Base-by-base conservation (phyloP, 2,797 vertebrate species). In the Danio jaintianensis region DNA sequence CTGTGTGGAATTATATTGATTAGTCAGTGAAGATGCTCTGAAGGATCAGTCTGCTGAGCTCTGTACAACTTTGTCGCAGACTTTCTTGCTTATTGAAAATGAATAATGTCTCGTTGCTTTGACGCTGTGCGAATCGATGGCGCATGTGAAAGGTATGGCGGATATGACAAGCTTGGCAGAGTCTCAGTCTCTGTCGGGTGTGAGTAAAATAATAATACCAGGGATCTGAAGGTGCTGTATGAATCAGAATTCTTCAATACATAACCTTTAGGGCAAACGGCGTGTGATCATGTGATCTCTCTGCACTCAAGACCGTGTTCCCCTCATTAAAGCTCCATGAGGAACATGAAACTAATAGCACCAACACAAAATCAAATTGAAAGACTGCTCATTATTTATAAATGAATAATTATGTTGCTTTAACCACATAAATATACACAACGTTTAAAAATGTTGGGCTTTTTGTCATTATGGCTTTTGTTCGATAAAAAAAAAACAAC, bases 1-100 rank as follows among this genome's bases (percentile, higher is more conserved):
- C 47, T 53, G 38, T 64, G 22, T 64, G n/a, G 16, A 16, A 53
- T 63, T 20, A 20, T 36, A 66, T 55, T 56, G 10, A 66, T 73
- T 64, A 53, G 47, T 42, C 89, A 89, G 72, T 94, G 1, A 73
- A 55, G 11, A 72, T 22, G 40, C 4, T 9, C 53, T 56, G 18
- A 58, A 20, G 1, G 1, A 71, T 43, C 50, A 56, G 52, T 72
- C 12, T 56, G 13, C 50, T 43, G 53, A 72, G 18, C 38, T 59
- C 40, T 45, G 42, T n/a, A 59, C 20, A 59, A n/a, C 40, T 29
- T 36, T 59, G 20, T 68, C 13, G 4, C 40, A 64, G 61, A 59
- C 40, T 58, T 42, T 71, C 50, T 38, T 29, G 7, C 8, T 58
- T 38, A 45, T 11, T 73, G 70, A 73, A 73, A 47, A 59, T 72